phyloP scores from a whole-genome alignment of 2,113 vertebrate species.

The Microcebus tavaratra region DNA sequence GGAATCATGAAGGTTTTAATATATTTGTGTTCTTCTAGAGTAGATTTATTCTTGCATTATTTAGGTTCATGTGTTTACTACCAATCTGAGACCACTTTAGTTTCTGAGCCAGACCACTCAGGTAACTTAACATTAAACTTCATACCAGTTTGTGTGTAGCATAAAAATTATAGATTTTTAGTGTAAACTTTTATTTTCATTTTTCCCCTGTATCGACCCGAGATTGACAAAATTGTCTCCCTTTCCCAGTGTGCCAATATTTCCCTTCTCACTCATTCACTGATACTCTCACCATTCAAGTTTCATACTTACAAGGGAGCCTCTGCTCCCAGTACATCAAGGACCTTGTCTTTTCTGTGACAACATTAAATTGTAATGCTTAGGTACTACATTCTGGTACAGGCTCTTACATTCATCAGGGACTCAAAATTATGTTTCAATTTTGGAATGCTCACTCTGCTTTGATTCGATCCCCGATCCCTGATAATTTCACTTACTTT shows the following conservation, averaged over 20 bases:
- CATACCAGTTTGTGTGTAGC: not conserved
- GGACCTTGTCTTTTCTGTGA: not conserved
- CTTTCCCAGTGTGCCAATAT: not conserved
- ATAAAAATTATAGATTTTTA: not conserved
- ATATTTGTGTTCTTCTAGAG: not conserved
- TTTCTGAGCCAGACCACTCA: not conserved
- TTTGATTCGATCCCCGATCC: not conserved
- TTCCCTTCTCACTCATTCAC: not conserved
- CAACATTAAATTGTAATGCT: not conserved
- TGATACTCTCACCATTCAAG: not conserved
- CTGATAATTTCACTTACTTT: not conserved
- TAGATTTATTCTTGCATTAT: not conserved
- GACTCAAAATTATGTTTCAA: not conserved
- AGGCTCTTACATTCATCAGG: not conserved
- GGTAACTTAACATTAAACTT: not conserved
- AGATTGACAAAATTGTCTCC: not conserved
- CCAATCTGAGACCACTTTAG: not conserved
- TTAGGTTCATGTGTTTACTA: not conserved
- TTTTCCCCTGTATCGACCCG: not conserved
- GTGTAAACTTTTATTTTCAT: not conserved
- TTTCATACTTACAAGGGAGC: not conserved
- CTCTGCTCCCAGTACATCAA: not conserved
- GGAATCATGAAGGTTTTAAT: not conserved
- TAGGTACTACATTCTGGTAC: not conserved
- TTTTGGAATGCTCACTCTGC: not conserved